Conservation (phyloP, 2,113 vertebrate genomes). For the Tricholaema leucomelas region DNA sequence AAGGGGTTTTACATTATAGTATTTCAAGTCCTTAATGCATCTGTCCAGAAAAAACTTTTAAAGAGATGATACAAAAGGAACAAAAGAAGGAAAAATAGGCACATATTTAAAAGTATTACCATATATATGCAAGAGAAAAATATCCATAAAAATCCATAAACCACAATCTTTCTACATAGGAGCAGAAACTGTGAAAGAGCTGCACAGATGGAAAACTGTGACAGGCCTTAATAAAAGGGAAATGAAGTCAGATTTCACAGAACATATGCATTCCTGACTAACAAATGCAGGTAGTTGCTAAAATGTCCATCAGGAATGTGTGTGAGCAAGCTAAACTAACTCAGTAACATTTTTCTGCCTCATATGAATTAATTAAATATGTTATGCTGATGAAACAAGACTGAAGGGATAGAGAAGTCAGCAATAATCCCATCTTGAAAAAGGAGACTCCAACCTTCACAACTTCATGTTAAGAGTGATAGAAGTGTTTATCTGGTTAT, state of each 20-base stretch:
- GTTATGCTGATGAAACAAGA: neutral
- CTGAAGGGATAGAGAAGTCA: neutral
- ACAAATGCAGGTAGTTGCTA: slow-evolving; percentile 39
- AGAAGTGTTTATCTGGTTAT: neutral
- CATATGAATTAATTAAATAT: slow-evolving; percentile 29
- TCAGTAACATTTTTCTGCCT: slow-evolving; percentile 19
- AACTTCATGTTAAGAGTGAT: neutral
- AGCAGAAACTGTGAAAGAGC: neutral
- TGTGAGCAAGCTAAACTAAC: slow-evolving; percentile 24
- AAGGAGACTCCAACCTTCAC: neutral
- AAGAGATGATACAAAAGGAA: slow-evolving; percentile 10
- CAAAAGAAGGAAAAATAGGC: neutral
- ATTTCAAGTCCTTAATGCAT: slow-evolving; percentile 1
- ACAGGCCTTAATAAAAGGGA: neutral
- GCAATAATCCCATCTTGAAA: neutral
- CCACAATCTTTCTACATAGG: neutral
- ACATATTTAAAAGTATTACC: neutral
- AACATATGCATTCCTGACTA: slow-evolving; percentile 23
- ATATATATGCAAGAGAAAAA: neutral
- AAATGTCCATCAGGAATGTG: slow-evolving; percentile 25
- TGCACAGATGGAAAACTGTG: neutral
- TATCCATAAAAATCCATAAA: neutral
- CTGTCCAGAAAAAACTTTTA: slow-evolving; percentile 8
- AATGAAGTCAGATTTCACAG: neutral
- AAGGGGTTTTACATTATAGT: neutral